phyloP scores from a whole-genome alignment of 2,888 invertebrate species.

The Amphipoea lucens region DNA sequence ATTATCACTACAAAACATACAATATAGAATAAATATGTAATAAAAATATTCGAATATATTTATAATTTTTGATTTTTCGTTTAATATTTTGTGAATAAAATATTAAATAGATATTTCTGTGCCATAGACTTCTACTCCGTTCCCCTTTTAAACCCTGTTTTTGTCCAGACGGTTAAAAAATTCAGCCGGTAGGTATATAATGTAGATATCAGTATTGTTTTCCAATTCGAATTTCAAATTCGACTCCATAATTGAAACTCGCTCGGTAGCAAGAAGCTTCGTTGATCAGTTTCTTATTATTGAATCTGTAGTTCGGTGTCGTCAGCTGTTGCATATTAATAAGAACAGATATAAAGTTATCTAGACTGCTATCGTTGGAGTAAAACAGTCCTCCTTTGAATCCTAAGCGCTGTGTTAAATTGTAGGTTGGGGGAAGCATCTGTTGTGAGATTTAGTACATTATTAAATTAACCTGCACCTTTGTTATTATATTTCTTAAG shows the following conservation, averaged over 20 bases:
- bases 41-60: no score
- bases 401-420: constrained; percentile 10
- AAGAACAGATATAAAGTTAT: constrained; percentile 34
- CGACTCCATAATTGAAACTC: constrained; percentile 38
- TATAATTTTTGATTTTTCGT: no score
- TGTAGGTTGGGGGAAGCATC: neutral
- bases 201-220: neutral
- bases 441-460: neutral
- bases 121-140: neutral
- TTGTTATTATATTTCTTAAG: neutral
- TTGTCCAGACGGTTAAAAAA: neutral
- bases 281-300: constrained; percentile 58
- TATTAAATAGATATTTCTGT: neutral
- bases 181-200: no score
- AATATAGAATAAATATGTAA: no score
- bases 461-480: neutral
- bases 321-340: constrained; percentile 63
- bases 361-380: neutral
- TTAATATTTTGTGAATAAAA: neutral
- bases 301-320: constrained; percentile 47
- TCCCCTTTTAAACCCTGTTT: neutral
- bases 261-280: constrained; percentile 34
- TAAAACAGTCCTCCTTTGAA: constrained; percentile 18
- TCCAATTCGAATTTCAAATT: constrained; percentile 34
- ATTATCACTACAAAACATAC: no score